Conservation (phyloP, 1,140 invertebrate species). For the Drosophila saltans region DNA sequence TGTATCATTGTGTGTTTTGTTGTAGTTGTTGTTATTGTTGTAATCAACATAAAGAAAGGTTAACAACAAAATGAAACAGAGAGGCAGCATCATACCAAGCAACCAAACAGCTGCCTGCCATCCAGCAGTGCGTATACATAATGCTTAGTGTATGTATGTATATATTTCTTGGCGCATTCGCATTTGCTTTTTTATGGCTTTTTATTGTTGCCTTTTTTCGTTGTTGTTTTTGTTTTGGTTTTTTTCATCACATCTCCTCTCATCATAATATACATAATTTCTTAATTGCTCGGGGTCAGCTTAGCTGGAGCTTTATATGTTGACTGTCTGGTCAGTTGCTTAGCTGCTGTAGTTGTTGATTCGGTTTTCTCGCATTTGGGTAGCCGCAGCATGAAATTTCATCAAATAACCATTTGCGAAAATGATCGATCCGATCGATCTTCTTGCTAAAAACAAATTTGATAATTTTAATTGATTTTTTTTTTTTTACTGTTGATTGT, state of each 20-base stretch:
- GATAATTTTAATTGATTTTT: slow-evolving; percentile 23
- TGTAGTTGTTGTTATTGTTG: slow-evolving; percentile 32
- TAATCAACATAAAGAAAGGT: slow-evolving; percentile 66
- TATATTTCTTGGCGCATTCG: slow-evolving; percentile 33
- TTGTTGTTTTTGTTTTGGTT: background rate
- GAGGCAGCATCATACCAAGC: slow-evolving; percentile 48
- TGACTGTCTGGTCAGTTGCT: slow-evolving; percentile 18
- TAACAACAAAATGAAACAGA: slow-evolving; percentile 33
- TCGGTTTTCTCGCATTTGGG: slow-evolving; percentile 39
- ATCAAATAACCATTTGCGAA: slow-evolving; percentile 50
- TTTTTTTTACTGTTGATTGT: background rate
- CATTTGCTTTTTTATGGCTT: slow-evolving; percentile 59
- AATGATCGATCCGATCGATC: slow-evolving; percentile 14
- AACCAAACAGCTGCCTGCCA: slow-evolving; percentile 22
- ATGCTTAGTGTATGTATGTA: slow-evolving; percentile 41
- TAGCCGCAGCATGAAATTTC: slow-evolving; percentile 48
- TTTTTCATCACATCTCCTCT: slow-evolving; percentile 54
- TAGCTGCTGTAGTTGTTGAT: slow-evolving; percentile 4
- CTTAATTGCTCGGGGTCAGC: slow-evolving; percentile 78
- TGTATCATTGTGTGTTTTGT: slow-evolving; percentile 53
- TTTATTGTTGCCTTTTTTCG: slow-evolving; percentile 52
- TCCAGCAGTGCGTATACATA: slow-evolving; percentile 70
- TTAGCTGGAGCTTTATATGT: slow-evolving; percentile 49
- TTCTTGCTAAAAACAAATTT: slow-evolving; percentile 30
- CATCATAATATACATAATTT: slow-evolving; percentile 78